phyloP scores from a whole-genome alignment of 2,888 invertebrate species.

The Mythimna lalbum region DNA sequence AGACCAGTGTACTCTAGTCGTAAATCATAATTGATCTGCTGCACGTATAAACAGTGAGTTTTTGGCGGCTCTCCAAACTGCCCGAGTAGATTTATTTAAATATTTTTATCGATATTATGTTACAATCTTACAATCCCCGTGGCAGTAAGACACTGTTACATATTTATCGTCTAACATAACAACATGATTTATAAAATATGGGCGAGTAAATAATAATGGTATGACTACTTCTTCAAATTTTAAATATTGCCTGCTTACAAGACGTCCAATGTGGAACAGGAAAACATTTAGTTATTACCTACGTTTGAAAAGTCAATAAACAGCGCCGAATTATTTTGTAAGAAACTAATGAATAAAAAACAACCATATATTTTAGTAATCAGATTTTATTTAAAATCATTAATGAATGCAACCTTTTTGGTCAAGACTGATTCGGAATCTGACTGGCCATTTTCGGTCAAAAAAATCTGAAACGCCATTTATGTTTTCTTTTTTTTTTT shows the following conservation, averaged over 20 bases:
- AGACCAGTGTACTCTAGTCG: constrained; percentile 25
- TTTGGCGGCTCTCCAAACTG: constrained; percentile 54
- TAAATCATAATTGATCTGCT: constrained; percentile 62
- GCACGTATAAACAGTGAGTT: constrained; percentile 38
- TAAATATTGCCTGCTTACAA: no score
- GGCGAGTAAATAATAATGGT: background rate
- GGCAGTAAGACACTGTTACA: constrained; percentile 13
- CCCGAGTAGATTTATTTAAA: constrained; percentile 39
- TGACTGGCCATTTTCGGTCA: background rate
- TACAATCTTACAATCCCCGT: constrained; percentile 27
- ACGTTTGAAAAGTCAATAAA: no score
- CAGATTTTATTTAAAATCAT: no score
- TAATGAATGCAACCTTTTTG: background rate
- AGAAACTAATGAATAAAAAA: no score
- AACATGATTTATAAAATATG: constrained; percentile 12
- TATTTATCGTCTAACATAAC: constrained; percentile 1
- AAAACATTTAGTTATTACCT: no score
- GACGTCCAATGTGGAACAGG: no score
- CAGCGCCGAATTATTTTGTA: no score
- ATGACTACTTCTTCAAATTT: no score
- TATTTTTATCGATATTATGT: constrained; percentile 60
- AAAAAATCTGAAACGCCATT: constrained; percentile 1
- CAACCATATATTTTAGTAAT: no score
- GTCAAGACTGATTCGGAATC: background rate
- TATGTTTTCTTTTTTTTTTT: background rate